These are phyloP conservation scores for Lepidochrysops patricia DNA, from an alignment of 2,888 invertebrate genomes.

Conservation along the genomic window DNA sequence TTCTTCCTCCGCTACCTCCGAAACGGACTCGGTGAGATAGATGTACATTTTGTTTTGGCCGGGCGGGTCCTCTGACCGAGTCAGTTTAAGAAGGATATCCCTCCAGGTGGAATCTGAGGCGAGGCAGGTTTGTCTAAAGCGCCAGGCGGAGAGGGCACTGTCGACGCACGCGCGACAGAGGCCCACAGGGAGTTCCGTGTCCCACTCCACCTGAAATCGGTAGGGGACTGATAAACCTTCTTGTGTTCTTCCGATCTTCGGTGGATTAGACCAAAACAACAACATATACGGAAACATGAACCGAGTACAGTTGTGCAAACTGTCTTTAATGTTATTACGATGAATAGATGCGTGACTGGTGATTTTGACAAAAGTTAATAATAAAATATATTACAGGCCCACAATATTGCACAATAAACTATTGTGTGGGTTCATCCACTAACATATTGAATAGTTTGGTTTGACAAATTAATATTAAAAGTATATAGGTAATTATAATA, in stretches of 20 bases:
- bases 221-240: constrained; percentile 53
- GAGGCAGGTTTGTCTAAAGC: constrained; percentile 40
- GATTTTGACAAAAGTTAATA: too few species aligned
- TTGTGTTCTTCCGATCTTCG: constrained; percentile 25
- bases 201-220: constrained; percentile 57
- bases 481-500: not conserved
- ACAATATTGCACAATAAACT: too few species aligned
- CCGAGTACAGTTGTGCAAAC: too few species aligned
- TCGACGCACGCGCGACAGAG: constrained; percentile 45
- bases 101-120: constrained; percentile 43
- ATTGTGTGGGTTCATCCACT: too few species aligned
- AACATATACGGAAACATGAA: too few species aligned
- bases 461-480: too few species aligned
- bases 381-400: too few species aligned
- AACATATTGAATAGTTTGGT: too few species aligned
- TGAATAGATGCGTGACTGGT: too few species aligned
- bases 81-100: constrained; percentile 31
- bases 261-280: too few species aligned
- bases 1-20: constrained; percentile 34
- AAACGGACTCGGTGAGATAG: constrained; percentile 31
- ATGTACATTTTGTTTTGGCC: constrained; percentile 37
- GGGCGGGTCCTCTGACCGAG: constrained; percentile 22
- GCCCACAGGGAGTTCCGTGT: constrained; percentile 41
- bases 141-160: constrained; percentile 36
- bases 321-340: too few species aligned